phyloP scores from a whole-genome alignment of 2,888 invertebrate species.

The Eretmocerus hayati region DNA sequence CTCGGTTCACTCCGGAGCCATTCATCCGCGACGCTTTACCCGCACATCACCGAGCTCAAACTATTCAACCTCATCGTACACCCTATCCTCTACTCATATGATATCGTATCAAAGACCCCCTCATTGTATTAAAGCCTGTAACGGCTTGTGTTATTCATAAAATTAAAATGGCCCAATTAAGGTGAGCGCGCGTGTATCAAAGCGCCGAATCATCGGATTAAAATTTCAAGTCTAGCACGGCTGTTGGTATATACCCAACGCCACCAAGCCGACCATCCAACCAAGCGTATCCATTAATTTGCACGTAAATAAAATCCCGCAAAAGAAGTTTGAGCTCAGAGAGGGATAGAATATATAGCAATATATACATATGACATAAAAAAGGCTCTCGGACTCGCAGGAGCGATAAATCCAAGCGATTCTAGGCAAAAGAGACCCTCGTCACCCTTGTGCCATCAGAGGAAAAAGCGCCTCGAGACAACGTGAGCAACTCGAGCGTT shows the following conservation, averaged over 20 bases:
- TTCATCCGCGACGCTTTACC: too few relatives aligned
- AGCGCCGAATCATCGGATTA: slow-evolving; percentile 10
- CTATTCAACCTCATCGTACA: too few relatives aligned
- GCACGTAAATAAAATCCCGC: slow-evolving; percentile 15
- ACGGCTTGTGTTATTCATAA: neutral
- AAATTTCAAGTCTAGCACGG: slow-evolving; percentile 11
- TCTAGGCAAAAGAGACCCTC: slow-evolving; percentile 16
- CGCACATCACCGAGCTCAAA: too few relatives aligned
- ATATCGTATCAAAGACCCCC: too few relatives aligned
- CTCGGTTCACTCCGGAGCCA: too few relatives aligned
- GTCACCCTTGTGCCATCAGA: slow-evolving; percentile 8
- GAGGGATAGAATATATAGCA: too few relatives aligned
- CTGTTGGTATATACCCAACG: too few relatives aligned
- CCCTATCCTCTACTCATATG: too few relatives aligned
- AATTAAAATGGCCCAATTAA: neutral
- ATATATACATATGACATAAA: too few relatives aligned
- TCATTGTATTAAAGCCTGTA: too few relatives aligned
- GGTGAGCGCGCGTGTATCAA: slow-evolving; percentile 1
- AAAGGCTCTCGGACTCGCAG: neutral
- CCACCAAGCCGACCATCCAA: neutral
- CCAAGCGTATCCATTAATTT: slow-evolving; percentile 19
- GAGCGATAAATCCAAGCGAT: slow-evolving; percentile 18
- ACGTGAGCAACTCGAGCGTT: neutral
- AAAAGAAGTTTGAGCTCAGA: too few relatives aligned
- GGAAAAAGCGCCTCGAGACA: slow-evolving; percentile 12